Evolutionary conservation across 2,888 invertebrate species (phyloP), one percentile per base, ranked within the genome.

Genomic region (Dicyrtomina minuta): DNA sequence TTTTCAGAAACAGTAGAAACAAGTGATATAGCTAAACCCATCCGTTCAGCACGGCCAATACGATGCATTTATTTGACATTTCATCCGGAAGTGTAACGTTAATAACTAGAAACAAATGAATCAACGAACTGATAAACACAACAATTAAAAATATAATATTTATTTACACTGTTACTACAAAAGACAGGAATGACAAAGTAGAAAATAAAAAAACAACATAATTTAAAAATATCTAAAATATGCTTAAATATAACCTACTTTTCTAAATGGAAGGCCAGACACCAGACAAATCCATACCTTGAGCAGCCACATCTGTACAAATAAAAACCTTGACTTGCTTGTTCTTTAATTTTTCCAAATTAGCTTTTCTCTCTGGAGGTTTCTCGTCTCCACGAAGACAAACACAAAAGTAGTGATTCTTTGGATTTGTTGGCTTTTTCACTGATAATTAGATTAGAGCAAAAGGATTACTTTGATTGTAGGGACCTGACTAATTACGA

Each of bases 81-180:
- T 99, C 99, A 83, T 99, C 99, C 0, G 99, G 99, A 61, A 99
- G 84, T 0, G 98, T 99, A n/a, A 98, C 87, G 82, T 99, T 99
- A 79, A 99, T 96, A 87, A 97, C 96, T 96, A 82, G 58, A 80
- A 79, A 26, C 4, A 56, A n/a, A 27, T 20, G 41, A 20, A 41
- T 58, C 15, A 55, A 12, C 17, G 20, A 64, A 17, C 27, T 61
- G 24, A 39, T 4, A 8, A 2, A 41, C 1, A n/a, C 22, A 22
- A 20, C n/a, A n/a, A n/a, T n/a, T n/a, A n/a, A n/a, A n/a, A n/a
- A n/a, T n/a, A n/a, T 17, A 22, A 17, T 22, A 43, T 27, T 24
- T 15, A 41, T 12, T 17, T 64, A 15, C 20, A 59, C 4, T 60
- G 46, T 39, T 62, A 56, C 58, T 22, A 41, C 22, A 44, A 65